A percentile compares a stretch with the other conserved stretches of the same genome.
These are phyloP conservation scores for Apis laboriosa DNA, from an alignment of 1,140 invertebrate species.

Conservation along the genomic window DNA sequence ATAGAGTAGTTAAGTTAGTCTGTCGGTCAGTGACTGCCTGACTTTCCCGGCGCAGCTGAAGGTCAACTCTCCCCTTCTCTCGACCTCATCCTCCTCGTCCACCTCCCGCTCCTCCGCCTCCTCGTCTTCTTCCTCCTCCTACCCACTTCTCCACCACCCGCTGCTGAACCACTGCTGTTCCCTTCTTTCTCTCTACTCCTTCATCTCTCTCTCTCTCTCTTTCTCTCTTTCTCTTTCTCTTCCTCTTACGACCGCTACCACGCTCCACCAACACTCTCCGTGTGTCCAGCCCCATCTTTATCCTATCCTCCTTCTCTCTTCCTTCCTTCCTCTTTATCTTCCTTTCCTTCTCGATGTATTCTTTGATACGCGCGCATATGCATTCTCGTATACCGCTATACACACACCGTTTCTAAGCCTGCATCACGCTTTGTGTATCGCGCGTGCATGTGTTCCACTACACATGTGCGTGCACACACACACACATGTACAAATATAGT, in stretches of 20 bases:
- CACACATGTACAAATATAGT: not conserved
- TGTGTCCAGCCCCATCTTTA: slow-evolving; percentile 56
- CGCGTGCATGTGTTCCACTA: too few species aligned
- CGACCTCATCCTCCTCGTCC: slow-evolving; percentile 65
- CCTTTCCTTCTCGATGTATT: not conserved
- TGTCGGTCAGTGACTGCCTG: slow-evolving; percentile 82
- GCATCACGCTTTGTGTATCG: slow-evolving; percentile 1
- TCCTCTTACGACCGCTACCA: slow-evolving; percentile 30
- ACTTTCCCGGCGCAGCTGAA: slow-evolving; percentile 81
- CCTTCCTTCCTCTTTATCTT: slow-evolving; percentile 9
- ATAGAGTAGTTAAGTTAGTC: slow-evolving; percentile 82
- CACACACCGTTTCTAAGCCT: slow-evolving; percentile 16
- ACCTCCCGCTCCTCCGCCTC: slow-evolving; percentile 39
- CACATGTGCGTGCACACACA: too few species aligned
- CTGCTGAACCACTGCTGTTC: slow-evolving; percentile 35
- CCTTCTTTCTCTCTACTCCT: not conserved
- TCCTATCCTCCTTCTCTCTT: slow-evolving; percentile 39
- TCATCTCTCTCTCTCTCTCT: not conserved
- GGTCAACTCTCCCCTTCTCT: slow-evolving; percentile 79
- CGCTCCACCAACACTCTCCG: slow-evolving; percentile 45
- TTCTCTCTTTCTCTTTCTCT: too few species aligned
- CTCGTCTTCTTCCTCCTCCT: slow-evolving; percentile 47
- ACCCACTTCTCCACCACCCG: slow-evolving; percentile 49
- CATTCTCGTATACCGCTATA: slow-evolving; percentile 40
- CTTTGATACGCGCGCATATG: not conserved